Conservation (phyloP, 2,888 invertebrate species). For the Beris chalybata region DNA sequence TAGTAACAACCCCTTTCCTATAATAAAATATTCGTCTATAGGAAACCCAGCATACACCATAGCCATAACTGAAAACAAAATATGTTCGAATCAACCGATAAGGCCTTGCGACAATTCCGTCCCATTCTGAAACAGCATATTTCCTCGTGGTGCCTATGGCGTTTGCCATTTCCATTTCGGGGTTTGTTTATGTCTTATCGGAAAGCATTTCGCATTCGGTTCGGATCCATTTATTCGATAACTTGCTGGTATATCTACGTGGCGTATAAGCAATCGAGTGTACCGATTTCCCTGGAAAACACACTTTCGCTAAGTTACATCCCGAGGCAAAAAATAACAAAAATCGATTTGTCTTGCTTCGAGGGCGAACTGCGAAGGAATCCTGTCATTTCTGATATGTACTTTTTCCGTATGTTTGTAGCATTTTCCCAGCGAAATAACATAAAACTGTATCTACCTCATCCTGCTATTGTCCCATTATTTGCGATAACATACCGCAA, state of each 20-base stretch:
- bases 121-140: not conserved
- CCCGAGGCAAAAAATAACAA: constrained; percentile 3
- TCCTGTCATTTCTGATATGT: too few species aligned
- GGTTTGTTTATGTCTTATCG: constrained; percentile 27
- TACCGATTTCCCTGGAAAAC: too few species aligned
- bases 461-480: constrained; percentile 9
- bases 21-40: too few species aligned
- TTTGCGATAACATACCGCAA: constrained; percentile 5
- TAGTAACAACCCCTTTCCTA: too few species aligned
- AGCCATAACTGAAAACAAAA: too few species aligned
- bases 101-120: too few species aligned
- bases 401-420: constrained; percentile 9
- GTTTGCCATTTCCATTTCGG: constrained; percentile 12
- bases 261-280: too few species aligned
- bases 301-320: not conserved
- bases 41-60: too few species aligned
- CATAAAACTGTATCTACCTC: constrained; percentile 18
- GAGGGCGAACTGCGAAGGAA: not conserved
- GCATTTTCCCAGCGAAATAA: constrained; percentile 6
- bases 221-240: constrained; percentile 29
- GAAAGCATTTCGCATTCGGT: constrained; percentile 14
- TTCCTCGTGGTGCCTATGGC: constrained; percentile 1
- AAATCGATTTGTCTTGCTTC: constrained; percentile 25
- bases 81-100: too few species aligned
- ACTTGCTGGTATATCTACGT: constrained; percentile 2